Evolutionary conservation across 2,888 invertebrate species (phyloP), one percentile per base, ranked within the genome.

Genomic region (Drosophila ochracea): DNA sequence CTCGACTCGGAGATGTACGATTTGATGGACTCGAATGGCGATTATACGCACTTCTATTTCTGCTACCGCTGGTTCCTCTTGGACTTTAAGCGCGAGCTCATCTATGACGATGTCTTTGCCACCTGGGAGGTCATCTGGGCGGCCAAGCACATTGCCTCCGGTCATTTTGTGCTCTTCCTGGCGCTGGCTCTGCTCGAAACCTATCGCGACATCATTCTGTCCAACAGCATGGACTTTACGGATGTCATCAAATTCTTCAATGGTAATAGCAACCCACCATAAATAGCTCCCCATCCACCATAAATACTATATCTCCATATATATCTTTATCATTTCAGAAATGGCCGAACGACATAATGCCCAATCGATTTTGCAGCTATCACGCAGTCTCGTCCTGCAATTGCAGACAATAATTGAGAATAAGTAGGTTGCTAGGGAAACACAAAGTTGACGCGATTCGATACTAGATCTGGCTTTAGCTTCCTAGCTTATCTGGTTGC

Each of bases 171-270:
- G 62, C 94, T 99, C 72, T 99, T 99, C 94, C 95, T 99, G 74
- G 98, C 98, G 0, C 94, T 99, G 80, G 98, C 98, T 0, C 94
- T 99, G 70, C 95, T 99, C 21, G 97, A 98, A 94, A 97, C 97
- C 53, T 99, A 99, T 93, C 94, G 98, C 47, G 98, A 98, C 92
- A 98, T 99, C 86, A 98, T 99, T 75, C 94, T 99, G 50, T 97
- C 98, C 61, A 99, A 99, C 93, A 96, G 97, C 85, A 99, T 99
- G 98, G 98, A 99, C 94, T 99, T 99, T 93, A 99, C 99, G 0
- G 99, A 99, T 93, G 98, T 99, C 92, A 99, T 99, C 92, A 98
- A 98, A 92, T 99, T 99, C 94, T 99, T 99, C 92, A 99, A 99
- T 94, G 98, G 98, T 98, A 91, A 94, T 6, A 16, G 0, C 2